Conservation (phyloP, 2,888 invertebrate genomes). For the Eurois occulta region DNA sequence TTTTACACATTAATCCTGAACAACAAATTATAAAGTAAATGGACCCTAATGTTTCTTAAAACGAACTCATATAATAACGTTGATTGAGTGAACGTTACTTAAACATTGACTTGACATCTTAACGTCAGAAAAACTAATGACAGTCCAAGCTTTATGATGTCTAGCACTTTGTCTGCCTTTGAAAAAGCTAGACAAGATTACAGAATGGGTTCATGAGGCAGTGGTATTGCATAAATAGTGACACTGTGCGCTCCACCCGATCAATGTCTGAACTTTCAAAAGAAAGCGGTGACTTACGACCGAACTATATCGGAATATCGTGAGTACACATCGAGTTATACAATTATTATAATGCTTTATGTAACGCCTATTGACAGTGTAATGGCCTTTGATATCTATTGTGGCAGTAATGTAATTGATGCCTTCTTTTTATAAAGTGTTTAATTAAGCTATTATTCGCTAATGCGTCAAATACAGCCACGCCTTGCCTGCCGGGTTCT, state of each 20-base stretch:
- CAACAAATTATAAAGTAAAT: constrained; percentile 31
- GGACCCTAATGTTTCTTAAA: constrained; percentile 24
- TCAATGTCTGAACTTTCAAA: constrained; percentile 64
- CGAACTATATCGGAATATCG: constrained; percentile 49
- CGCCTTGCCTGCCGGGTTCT: constrained; percentile 5
- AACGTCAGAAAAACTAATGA: constrained; percentile 60
- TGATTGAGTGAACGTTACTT: constrained; percentile 52
- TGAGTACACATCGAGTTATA: constrained; percentile 33
- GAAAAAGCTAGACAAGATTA: constrained; percentile 62
- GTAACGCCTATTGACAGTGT: constrained; percentile 28
- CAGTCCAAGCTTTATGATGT: constrained; percentile 53
- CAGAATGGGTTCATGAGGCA: constrained; percentile 62
- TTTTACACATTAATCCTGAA: constrained; percentile 47
- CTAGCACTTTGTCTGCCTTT: constrained; percentile 49
- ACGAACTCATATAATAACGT: constrained; percentile 36
- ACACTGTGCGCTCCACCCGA: constrained; percentile 62
- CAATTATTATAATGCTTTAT: constrained; percentile 49
- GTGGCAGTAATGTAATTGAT: constrained; percentile 28
- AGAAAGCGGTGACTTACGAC: constrained; percentile 55
- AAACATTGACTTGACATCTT: constrained; percentile 52
- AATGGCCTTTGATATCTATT: constrained; percentile 24
- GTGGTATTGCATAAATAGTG: constrained; percentile 61
- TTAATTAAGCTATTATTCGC: constrained; percentile 42
- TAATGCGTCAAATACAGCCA: constrained; percentile 2
- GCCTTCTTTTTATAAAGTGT: background rate